Percentiles rank a stretch among this genome's conserved stretches.
These are phyloP conservation scores for Rallus limicola DNA, from an alignment of 2,113 vertebrate genomes.

Conservation along the genomic window DNA sequence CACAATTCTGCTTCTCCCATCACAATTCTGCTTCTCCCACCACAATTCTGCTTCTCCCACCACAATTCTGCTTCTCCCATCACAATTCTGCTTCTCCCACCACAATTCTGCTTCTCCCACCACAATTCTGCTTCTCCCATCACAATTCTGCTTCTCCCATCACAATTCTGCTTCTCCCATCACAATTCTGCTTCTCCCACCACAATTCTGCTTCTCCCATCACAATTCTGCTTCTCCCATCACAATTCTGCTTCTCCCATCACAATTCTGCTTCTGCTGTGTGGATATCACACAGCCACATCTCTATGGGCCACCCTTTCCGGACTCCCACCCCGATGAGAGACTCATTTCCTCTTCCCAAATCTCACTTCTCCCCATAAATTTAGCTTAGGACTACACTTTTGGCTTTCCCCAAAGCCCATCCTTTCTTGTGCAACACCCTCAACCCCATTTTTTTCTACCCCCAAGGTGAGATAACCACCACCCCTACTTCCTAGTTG, in stretches of 20 bases:
- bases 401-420: background rate
- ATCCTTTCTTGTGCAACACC: background rate
- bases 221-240: background rate
- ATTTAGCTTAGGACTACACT: accelerated
- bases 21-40: background rate
- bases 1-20: too few relatives aligned
- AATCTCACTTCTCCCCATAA: background rate
- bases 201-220: background rate
- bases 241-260: too few relatives aligned
- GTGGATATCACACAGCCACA: accelerated
- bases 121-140: background rate
- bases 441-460: background rate
- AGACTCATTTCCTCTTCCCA: background rate
- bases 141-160: too few relatives aligned
- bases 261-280: background rate
- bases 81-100: background rate
- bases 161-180: background rate
- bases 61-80: too few relatives aligned
- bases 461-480: accelerated
- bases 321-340: background rate
- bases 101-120: too few relatives aligned
- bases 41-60: background rate
- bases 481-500: background rate
- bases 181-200: background rate
- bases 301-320: background rate